Evolutionary conservation across 2,113 vertebrate species (phyloP).

Genomic region (Pachypanchax playfairii): DNA sequence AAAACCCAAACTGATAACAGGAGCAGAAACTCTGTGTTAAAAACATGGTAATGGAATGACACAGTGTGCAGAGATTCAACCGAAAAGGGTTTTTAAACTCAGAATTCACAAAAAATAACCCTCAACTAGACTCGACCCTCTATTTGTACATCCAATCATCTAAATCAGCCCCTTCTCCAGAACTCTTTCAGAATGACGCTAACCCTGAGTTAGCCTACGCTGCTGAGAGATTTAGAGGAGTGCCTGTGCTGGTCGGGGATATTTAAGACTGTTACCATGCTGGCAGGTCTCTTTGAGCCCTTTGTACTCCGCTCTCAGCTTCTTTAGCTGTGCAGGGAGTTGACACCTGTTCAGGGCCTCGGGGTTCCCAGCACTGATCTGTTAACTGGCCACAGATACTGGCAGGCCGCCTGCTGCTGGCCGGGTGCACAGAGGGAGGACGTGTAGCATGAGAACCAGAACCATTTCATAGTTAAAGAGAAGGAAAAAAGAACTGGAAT

Average conservation of each 20-base stretch:
- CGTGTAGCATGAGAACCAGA: slow-evolving; percentile 24
- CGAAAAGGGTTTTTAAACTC: slow-evolving; percentile 31
- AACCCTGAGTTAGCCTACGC: slow-evolving; percentile 56
- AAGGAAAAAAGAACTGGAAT: background rate
- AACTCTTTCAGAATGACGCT: too few species aligned
- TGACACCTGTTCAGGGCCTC: slow-evolving; percentile 77
- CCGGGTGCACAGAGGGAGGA: slow-evolving; percentile 25
- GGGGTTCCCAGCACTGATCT: slow-evolving; percentile 65
- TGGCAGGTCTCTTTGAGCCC: slow-evolving; percentile 75
- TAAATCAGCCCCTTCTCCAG: slow-evolving; percentile 29
- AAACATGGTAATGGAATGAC: slow-evolving; percentile 12
- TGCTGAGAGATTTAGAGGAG: slow-evolving; percentile 69
- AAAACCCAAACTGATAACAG: slow-evolving; percentile 17
- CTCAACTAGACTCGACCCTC: slow-evolving; percentile 19
- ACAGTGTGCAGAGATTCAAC: slow-evolving; percentile 3
- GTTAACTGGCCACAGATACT: slow-evolving; percentile 60
- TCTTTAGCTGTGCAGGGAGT: slow-evolving; percentile 66
- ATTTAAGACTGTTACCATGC: slow-evolving; percentile 74
- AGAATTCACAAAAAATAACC: slow-evolving; percentile 19
- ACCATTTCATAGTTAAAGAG: background rate
- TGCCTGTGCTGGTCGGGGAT: slow-evolving; percentile 59
- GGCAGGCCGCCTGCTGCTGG: slow-evolving; percentile 60
- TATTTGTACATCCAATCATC: slow-evolving; percentile 17
- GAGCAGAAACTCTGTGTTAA: slow-evolving; percentile 10
- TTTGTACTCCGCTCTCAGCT: slow-evolving; percentile 69